Evolutionary conservation across 2,113 vertebrate genomes (phyloP).

Genomic region (Ciconia boyciana): DNA sequence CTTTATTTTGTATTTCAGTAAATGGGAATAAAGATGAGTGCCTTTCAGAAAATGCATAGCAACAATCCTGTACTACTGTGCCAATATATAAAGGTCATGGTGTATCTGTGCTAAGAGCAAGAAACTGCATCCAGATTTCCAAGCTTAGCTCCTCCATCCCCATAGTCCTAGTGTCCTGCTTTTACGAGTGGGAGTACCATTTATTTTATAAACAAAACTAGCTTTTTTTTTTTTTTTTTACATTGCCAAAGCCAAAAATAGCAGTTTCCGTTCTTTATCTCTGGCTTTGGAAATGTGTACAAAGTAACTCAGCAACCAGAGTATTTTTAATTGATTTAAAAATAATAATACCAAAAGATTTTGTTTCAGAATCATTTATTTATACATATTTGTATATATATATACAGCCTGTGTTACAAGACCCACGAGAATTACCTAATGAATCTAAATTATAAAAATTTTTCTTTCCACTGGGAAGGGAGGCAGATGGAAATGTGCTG

Average conservation of each 20-base stretch:
- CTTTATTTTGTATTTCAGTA: neutral
- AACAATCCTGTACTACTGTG: neutral
- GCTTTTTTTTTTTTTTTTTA: neutral
- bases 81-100: neutral
- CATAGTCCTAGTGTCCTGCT: neutral
- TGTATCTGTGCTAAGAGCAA: neutral
- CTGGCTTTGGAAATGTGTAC: neutral
- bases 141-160: neutral
- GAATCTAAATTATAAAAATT: conserved; percentile 1
- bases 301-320: neutral
- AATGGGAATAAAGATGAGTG: neutral
- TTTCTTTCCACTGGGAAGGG: neutral
- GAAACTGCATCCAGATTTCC: neutral
- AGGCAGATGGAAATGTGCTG: neutral
- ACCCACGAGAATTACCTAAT: neutral
- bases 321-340: neutral
- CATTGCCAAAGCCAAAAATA: neutral
- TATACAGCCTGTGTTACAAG: neutral
- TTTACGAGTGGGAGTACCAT: neutral
- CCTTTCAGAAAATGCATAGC: neutral
- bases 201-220: neutral
- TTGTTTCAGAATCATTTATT: neutral
- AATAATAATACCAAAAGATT: neutral
- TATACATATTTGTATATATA: neutral
- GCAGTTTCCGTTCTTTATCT: neutral